Percentiles rank a stretch among this genome's conserved stretches.
Evolutionary conservation across 1,140 invertebrate genomes (phyloP).

Genomic region (Apolygus lucorum): DNA sequence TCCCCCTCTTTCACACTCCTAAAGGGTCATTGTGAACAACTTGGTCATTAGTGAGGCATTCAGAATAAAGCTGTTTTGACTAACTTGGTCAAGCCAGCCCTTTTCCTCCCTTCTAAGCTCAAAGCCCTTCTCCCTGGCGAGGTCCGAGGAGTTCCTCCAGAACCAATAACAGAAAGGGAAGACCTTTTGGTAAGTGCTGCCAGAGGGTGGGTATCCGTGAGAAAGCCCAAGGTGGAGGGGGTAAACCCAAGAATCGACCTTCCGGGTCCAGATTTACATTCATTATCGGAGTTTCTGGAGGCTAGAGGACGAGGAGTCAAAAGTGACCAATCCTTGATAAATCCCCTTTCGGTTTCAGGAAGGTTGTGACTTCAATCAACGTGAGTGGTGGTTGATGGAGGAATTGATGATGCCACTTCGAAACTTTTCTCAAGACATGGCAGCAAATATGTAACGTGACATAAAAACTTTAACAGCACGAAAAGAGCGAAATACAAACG

Average conservation of each 20-base stretch:
- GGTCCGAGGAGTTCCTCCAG: not conserved
- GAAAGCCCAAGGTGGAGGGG: not conserved
- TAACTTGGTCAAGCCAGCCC: conserved; percentile 10
- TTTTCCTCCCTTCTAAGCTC: not conserved
- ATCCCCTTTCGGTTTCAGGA: not conserved
- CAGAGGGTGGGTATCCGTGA: not conserved
- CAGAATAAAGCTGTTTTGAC: conserved; percentile 24
- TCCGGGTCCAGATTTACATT: conserved; percentile 16
- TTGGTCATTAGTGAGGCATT: conserved; percentile 21
- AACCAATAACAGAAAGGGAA: not conserved
- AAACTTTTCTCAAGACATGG: too few species aligned
- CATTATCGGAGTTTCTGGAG: conserved; percentile 5
- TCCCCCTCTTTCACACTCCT: too few species aligned
- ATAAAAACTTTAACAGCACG: too few species aligned
- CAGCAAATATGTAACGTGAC: too few species aligned
- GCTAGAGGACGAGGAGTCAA: not conserved
- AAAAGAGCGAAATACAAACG: too few species aligned
- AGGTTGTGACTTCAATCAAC: conserved; percentile 17
- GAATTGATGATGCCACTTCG: too few species aligned
- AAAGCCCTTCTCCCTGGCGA: not conserved
- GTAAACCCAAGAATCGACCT: not conserved
- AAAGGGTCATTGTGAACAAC: conserved; percentile 21
- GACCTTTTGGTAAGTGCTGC: not conserved
- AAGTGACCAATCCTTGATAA: conserved; percentile 11
- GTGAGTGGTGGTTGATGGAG: too few species aligned